These are phyloP conservation scores for Tanaodytes sp. DNA, from an alignment of 2,888 invertebrate species.

Conservation along the genomic window DNA sequence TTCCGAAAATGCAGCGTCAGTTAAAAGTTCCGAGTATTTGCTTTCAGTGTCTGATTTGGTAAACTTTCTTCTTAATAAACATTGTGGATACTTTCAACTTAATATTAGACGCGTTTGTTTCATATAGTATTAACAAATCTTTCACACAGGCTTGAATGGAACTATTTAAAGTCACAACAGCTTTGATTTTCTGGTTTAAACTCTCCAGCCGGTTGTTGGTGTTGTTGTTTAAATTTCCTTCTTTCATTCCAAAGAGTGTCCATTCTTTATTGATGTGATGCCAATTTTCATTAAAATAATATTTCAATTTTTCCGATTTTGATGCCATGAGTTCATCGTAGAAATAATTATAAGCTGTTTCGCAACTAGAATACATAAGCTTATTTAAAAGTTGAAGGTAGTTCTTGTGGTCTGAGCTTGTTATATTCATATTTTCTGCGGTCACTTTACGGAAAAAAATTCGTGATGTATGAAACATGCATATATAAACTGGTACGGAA, in stretches of 20 bases:
- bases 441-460: constrained; percentile 18
- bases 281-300: constrained; percentile 25
- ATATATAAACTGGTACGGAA: constrained; percentile 8
- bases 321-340: constrained; percentile 6
- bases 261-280: constrained; percentile 12
- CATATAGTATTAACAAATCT: neutral
- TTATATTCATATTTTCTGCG: constrained; percentile 7
- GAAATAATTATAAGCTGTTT: constrained; percentile 3
- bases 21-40: neutral
- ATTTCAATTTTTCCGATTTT: neutral
- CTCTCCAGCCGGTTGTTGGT: constrained; percentile 30
- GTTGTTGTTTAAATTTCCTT: constrained; percentile 9
- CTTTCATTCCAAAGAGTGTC: constrained; percentile 18
- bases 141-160: neutral
- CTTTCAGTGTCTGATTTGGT: neutral
- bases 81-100: neutral
- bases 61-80: neutral
- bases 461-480: constrained; percentile 24
- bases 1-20: neutral
- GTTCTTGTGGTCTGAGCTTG: neutral
- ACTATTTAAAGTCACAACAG: constrained; percentile 6
- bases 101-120: neutral
- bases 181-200: constrained; percentile 16
- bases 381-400: constrained; percentile 14
- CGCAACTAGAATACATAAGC: constrained; percentile 1